Conservation (phyloP, 2,113 vertebrate genomes). For the Macquaria australasica region DNA sequence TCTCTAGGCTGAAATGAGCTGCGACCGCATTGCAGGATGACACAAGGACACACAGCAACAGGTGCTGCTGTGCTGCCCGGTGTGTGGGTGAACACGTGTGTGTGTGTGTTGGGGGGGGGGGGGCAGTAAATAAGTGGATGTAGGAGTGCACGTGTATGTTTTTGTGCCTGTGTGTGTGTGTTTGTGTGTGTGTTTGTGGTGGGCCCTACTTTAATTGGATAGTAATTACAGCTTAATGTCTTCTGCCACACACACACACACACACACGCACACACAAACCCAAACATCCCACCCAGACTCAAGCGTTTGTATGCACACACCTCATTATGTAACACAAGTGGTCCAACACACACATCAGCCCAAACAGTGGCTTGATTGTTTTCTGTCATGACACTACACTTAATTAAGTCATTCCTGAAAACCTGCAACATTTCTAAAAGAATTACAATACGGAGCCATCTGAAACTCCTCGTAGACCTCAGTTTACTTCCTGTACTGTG, state of each 20-base stretch:
- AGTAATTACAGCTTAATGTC: constrained; percentile 50
- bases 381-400: constrained; percentile 2
- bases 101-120: not conserved
- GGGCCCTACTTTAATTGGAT: constrained; percentile 50
- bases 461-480: not conserved
- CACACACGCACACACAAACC: constrained; percentile 19
- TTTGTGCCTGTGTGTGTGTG: not conserved
- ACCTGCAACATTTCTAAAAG: not conserved
- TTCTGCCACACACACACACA: constrained; percentile 23
- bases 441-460: not conserved
- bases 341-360: constrained; percentile 11
- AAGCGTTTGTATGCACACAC: constrained; percentile 26
- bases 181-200: constrained; percentile 11
- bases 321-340: constrained; percentile 43
- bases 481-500: constrained; percentile 16
- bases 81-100: not conserved
- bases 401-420: constrained; percentile 32
- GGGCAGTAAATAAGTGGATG: not conserved
- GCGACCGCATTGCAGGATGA: not conserved
- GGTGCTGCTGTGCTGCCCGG: constrained; percentile 49
- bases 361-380: constrained; percentile 28
- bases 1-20: constrained; percentile 37
- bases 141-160: constrained; percentile 6
- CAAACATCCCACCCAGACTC: constrained; percentile 45
- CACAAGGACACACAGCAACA: constrained; percentile 59